Evolutionary conservation across 2,797 vertebrate species (phyloP), one percentile per base, ranked within the genome.

Genomic region (Cryptoprocta ferox): DNA sequence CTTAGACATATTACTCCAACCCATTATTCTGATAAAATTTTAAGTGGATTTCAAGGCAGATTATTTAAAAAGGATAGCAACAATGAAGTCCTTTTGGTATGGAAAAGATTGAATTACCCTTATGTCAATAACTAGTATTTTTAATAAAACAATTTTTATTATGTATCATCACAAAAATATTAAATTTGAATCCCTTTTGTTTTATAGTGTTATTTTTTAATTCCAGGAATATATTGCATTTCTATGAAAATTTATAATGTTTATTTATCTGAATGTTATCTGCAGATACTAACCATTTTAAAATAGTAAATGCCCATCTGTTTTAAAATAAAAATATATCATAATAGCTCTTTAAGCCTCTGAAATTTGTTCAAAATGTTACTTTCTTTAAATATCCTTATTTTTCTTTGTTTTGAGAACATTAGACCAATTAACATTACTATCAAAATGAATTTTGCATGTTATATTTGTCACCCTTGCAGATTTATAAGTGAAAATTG

Each of bases 391-490:
- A 98, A 89, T 95, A 87, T 88, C n/a, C 92, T 32, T 88, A 16
- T 35, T 68, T 91, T 95, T 88, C 89, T 93, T 92, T 98, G 80
- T 97, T 93, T 97, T 66, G 19, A 79, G 86, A 98, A 86, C 48
- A 93, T 97, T 75, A 96, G 32, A 18, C 82, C 70, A 87, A 97
- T 96, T 98, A 96, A 91, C 78, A 73, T 18, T 90, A 48, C 50
- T 93, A 91, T 91, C 71, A 97, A 97, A 98, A 96, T 73, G 56
- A 96, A 48, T 9, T 98, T 97, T 97, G 73, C 90, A 78, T 93
- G 87, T 63, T 89, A 39, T 86, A 73, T 91, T 84, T 97, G 93
- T 93, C 68, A 95, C n/a, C 71, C 28, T 59, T 93, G 80, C 45
- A 96, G 50, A 97, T 85, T 96, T 92, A 91, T 70, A 63, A 92